phyloP scores from a whole-genome alignment of 1,140 invertebrate genomes.

The Ruditapes philippinarum region DNA sequence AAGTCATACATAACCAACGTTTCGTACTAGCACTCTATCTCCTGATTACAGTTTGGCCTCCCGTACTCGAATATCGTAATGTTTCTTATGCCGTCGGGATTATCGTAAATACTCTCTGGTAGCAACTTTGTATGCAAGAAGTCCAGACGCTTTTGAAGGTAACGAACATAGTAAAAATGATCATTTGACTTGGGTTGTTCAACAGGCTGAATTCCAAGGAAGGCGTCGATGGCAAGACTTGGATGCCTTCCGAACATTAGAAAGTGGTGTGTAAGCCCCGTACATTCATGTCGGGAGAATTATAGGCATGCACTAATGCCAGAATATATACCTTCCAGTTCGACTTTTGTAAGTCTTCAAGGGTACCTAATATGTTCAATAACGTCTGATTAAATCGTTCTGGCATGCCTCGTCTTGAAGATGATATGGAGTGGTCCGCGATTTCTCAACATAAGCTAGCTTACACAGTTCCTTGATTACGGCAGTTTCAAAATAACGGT shows the following conservation, averaged over 20 bases:
- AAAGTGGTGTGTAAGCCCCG: conserved; percentile 45
- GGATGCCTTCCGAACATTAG: conserved; percentile 65
- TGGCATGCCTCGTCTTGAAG: not conserved
- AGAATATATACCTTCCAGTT: conserved; percentile 11
- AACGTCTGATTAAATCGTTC: no score
- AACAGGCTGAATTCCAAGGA: conserved; percentile 23
- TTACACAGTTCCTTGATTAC: conserved; percentile 39
- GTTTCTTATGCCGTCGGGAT: conserved; percentile 9
- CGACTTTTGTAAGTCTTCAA: not conserved
- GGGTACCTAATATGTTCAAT: conserved; percentile 34
- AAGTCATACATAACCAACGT: no score
- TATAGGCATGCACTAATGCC: conserved; percentile 60
- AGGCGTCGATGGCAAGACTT: conserved; percentile 37
- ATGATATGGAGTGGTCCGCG: conserved; percentile 34
- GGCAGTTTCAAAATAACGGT: conserved; percentile 34
- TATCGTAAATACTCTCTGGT: not conserved
- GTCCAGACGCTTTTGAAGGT: not conserved
- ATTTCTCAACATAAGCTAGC: not conserved
- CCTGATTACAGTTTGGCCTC: not conserved
- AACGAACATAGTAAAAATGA: not conserved
- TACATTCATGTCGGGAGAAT: conserved; percentile 54
- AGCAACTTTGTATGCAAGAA: conserved; percentile 31
- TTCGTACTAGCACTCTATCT: not conserved
- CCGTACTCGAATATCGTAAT: conserved; percentile 28
- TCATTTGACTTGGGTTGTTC: not conserved